Conservation (phyloP, 2,113 vertebrate species). For the Malaclemys terrapin region DNA sequence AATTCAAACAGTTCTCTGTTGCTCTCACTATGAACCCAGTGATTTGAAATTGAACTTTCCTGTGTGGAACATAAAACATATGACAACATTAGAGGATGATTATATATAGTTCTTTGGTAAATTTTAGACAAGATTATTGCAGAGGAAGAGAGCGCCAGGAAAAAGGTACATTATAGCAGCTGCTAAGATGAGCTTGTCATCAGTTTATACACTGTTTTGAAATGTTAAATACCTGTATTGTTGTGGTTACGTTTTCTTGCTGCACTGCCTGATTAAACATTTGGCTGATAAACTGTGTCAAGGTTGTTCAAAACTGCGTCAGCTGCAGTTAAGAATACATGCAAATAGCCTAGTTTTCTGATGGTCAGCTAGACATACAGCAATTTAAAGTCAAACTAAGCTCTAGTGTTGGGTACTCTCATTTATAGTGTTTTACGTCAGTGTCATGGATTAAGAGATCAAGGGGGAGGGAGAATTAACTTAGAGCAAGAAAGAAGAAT, state of each 20-base stretch:
- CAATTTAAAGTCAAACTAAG: not conserved
- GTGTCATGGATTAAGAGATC: not conserved
- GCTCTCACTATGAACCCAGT: not conserved
- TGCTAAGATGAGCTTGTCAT: constrained; percentile 56
- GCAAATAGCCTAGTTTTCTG: constrained; percentile 39
- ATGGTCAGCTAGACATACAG: constrained; percentile 3
- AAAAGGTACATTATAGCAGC: constrained; percentile 5
- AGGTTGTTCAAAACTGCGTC: constrained; percentile 22
- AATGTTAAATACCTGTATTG: constrained; percentile 53
- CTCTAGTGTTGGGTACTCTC: not conserved
- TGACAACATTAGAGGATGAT: not conserved
- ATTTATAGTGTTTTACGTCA: not conserved
- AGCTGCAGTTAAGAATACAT: constrained; percentile 2
- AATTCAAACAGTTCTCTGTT: not conserved
- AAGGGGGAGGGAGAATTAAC: not conserved
- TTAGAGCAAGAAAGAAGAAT: not conserved
- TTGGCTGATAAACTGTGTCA: constrained; percentile 61
- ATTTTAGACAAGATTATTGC: constrained; percentile 38
- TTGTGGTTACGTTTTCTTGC: constrained; percentile 47
- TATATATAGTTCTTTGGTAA: not conserved
- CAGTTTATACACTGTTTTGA: constrained; percentile 60
- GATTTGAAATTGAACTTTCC: not conserved
- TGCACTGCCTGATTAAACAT: constrained; percentile 66
- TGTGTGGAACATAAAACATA: constrained; percentile 26
- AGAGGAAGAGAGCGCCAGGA: constrained; percentile 46